These are phyloP conservation scores for Chaetodon trifascialis DNA, from an alignment of 2,113 vertebrate species.

Conservation along the genomic window DNA sequence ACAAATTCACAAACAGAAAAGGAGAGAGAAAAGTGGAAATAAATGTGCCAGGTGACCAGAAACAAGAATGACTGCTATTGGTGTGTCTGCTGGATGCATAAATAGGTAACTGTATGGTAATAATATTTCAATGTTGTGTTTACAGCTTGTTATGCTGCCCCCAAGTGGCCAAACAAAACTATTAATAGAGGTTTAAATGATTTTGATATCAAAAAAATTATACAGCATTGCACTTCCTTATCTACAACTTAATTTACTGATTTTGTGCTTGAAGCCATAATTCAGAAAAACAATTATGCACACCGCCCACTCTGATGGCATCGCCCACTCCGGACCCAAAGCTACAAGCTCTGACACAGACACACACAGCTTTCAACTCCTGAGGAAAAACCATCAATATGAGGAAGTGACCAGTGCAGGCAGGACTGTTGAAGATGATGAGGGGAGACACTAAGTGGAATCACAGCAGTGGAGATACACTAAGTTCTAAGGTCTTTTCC, in stretches of 20 bases:
- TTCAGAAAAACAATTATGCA: not conserved
- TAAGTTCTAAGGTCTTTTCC: conserved; percentile 51
- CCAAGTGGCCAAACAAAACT: not conserved
- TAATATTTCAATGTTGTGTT: not conserved
- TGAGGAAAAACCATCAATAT: not conserved
- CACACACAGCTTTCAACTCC: not conserved
- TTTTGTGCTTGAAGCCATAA: not conserved
- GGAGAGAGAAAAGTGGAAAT: not conserved
- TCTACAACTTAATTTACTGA: too few relatives aligned
- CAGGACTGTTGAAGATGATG: not conserved
- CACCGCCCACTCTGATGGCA: not conserved
- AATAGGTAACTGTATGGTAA: not conserved
- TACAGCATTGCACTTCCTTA: not conserved
- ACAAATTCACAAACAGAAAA: too few relatives aligned
- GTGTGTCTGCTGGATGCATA: not conserved
- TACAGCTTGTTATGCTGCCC: not conserved
- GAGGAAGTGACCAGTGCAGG: conserved; percentile 10
- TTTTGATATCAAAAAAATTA: not conserved
- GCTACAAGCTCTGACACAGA: not conserved
- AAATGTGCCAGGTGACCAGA: not conserved
- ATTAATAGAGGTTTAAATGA: not conserved
- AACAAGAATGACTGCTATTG: not conserved
- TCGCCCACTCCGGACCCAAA: not conserved
- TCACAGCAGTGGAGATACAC: conserved; percentile 39
- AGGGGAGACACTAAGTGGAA: conserved; percentile 54